Evolutionary conservation across 1,140 invertebrate genomes (phyloP), one percentile per base, ranked within the genome.

Genomic region (Eciton burchellii): DNA sequence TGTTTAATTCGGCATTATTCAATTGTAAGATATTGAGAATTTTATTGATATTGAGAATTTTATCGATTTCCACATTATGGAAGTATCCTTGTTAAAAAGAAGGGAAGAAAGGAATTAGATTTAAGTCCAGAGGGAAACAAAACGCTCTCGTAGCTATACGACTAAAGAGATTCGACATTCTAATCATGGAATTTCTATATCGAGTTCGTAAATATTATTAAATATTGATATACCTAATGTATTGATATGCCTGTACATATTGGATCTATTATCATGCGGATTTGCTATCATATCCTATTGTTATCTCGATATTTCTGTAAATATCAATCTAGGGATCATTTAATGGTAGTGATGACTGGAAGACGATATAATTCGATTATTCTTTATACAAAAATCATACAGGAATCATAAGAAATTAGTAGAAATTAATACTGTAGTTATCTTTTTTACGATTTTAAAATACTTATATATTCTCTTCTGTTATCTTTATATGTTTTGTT

Each of bases 161-260:
- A 85, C 16, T 72, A 86, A 81, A 76, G 49, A 79, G 71, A 87
- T 81, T 82, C 21, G 47, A 41, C 84, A 88, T 85, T 90, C 74
- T 90, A 88, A 84, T 88, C 84, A 85, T 77, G 45, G 84, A 84
- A 82, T 86, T 90, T 88, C 66, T 72, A 90, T 90, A 90, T 90
- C 54, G 14, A 81, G 0, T 11, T 26, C 12, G 26, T 47, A 54
- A 63, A 11, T n/a, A 74, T 16, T 54, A 82, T n/a, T n/a, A n/a
- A n/a, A n/a, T 76, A 35, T 45, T 45, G 26, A 14, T 41, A 41
- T 60, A 43, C 3, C n/a, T 72, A 47, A 83, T 49, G 66, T 19
- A 56, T 19, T 21, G 49, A 77, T 41, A 29, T 68, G 24, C 54
- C 68, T 26, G 54, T 66, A 62, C 9, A 79, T 45, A 19, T 14